Base-by-base conservation (phyloP, 92 coral and sea anemone genomes). In the Phenganax stokvisi region DNA sequence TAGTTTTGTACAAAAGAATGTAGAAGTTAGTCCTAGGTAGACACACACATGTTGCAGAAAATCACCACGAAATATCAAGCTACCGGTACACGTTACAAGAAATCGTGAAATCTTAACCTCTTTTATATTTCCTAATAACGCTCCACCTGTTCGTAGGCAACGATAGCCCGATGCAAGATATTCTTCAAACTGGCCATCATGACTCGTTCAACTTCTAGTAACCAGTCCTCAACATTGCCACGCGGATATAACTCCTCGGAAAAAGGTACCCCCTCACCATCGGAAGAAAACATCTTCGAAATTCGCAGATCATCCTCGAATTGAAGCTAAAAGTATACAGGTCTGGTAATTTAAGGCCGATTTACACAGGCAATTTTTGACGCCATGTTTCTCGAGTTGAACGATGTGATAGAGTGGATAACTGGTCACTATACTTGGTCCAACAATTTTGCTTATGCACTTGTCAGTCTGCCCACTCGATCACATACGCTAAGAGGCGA, bases 211-310 rank as follows among this genome's bases (percentile, higher is more conserved):
- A 96, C 99, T 84, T 96, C 97, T 44, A 96, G 85, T 52, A 96
- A 75, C 99, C 99, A 96, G 89, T 96, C 99, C 86, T 96, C 99
- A 12, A 96, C 99, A 68, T 96, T 96, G 7, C 99, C 99, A 44
- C 96, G 89, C 7, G 99, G 99, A 74, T 90, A 96, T 71, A 96
- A 87, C 25, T 80, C 74, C 74, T 90, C 89, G 74, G 92, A 90
- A 85, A 96, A 96, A 6, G 92, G 88, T 8, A 96, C 99, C 69
- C 91, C 89, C 76, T 96, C 99, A 54, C 99, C 99, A 76, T 96
- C 99, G 10, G 97, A 97, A 57, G 99, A 96, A 84, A 92, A 96
- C 99, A 96, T 96, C 82, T 92, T 89, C 6, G 99, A 90, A 82
- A 96, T 96, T 60, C 96, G 92, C 12, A 96, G 90, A 69, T 96